Evolutionary conservation across 2,113 vertebrate genomes (phyloP).

Genomic region (Aleadryas rufinucha): DNA sequence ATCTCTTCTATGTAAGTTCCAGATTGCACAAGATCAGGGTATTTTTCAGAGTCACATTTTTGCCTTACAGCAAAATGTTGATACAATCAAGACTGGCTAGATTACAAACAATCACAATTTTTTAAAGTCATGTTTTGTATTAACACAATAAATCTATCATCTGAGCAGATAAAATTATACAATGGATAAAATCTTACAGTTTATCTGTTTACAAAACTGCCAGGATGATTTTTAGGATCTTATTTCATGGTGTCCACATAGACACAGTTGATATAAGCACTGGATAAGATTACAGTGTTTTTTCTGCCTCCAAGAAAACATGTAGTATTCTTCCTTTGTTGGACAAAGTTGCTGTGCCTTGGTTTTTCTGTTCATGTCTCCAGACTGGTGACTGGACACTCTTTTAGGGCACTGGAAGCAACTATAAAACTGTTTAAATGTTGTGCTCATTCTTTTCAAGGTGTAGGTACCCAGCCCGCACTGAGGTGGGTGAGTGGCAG

Average conservation of each 20-base stretch:
- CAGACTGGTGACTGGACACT: neutral
- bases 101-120: slow-evolving; percentile 64
- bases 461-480: no score
- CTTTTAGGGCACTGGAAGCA: neutral
- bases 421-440: neutral
- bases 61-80: slow-evolving; percentile 28
- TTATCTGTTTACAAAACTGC: slow-evolving; percentile 65
- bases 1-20: slow-evolving; percentile 37
- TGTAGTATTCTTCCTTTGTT: neutral
- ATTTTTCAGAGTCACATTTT: slow-evolving; percentile 63
- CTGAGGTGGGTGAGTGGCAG: fast-evolving
- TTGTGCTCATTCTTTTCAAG: neutral
- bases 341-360: neutral
- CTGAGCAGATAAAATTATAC: slow-evolving; percentile 55
- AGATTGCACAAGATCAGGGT: slow-evolving; percentile 28
- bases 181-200: slow-evolving; percentile 52
- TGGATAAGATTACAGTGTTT: slow-evolving; percentile 10
- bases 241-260: slow-evolving; percentile 29
- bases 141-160: slow-evolving; percentile 72
- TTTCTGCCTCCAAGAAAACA: neutral
- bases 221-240: slow-evolving; percentile 53
- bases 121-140: slow-evolving; percentile 57
- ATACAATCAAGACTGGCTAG: slow-evolving; percentile 64
- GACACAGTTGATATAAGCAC: neutral
- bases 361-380: neutral